A percentile compares a stretch with the other conserved stretches of the same genome.
These are phyloP conservation scores for Chloroclysta siterata DNA, from an alignment of 2,888 invertebrate species.

Conservation along the genomic window DNA sequence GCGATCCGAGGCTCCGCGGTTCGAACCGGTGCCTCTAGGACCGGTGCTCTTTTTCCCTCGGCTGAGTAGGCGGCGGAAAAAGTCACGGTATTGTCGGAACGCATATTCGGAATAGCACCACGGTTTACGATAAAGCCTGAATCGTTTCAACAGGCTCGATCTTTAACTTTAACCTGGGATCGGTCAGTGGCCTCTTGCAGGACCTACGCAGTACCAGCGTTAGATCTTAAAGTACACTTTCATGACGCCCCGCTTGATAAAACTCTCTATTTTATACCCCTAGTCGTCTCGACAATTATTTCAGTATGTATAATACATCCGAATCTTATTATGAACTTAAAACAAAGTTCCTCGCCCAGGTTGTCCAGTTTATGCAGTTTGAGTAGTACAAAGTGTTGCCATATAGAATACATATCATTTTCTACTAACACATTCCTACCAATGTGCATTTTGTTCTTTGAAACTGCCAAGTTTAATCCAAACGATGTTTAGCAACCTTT, in stretches of 20 bases:
- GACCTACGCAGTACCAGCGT: neutral
- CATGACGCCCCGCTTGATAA: neutral
- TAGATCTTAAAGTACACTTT: neutral
- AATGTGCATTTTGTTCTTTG: constrained; percentile 43
- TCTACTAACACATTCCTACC: constrained; percentile 72
- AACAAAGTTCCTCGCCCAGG: neutral
- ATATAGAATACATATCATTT: constrained; percentile 78
- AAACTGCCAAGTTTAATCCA: constrained; percentile 30
- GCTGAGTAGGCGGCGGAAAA: neutral
- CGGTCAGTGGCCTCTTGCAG: neutral
- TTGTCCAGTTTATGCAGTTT: constrained; percentile 5
- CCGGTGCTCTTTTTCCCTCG: neutral
- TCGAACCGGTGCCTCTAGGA: neutral
- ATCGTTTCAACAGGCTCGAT: no score
- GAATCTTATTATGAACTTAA: neutral
- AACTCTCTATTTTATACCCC: neutral
- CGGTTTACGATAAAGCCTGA: neutral
- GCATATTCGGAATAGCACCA: neutral
- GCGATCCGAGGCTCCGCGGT: neutral
- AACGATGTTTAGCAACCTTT: constrained; percentile 20
- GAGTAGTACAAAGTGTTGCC: constrained; percentile 70
- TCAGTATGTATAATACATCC: neutral
- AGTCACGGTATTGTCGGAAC: neutral
- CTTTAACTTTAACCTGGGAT: neutral
- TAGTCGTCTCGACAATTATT: neutral